phyloP scores from a whole-genome alignment of 1,140 invertebrate genomes.

The Portunus trituberculatus region DNA sequence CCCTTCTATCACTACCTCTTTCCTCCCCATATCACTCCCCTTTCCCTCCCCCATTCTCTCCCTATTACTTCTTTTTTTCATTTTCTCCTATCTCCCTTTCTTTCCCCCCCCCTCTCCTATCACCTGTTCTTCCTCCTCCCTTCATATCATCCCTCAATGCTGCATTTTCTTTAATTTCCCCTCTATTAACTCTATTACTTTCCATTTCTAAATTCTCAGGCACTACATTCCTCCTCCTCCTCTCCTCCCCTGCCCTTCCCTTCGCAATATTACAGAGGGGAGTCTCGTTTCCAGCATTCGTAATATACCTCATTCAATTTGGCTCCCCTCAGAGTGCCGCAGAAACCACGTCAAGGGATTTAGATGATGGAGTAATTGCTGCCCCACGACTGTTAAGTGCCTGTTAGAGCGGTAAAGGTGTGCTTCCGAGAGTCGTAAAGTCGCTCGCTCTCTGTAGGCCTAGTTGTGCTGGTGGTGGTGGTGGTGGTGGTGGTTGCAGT shows the following conservation, averaged over 20 bases:
- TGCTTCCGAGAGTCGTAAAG: constrained; percentile 44
- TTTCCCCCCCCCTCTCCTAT: too few species aligned
- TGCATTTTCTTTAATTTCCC: neutral
- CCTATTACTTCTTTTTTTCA: too few species aligned
- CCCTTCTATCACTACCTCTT: neutral
- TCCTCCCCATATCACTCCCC: neutral
- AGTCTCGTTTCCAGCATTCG: constrained; percentile 65
- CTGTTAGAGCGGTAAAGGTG: constrained; percentile 53
- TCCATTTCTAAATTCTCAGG: too few species aligned
- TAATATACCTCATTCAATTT: constrained; percentile 69
- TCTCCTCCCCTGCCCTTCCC: neutral
- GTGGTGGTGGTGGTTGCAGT: neutral
- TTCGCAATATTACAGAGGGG: constrained; percentile 25
- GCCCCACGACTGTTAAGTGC: constrained; percentile 71
- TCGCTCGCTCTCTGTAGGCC: neutral
- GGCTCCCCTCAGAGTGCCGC: constrained; percentile 28
- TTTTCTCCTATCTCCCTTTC: too few species aligned
- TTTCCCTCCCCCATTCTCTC: too few species aligned
- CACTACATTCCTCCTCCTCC: neutral
- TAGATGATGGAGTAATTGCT: constrained; percentile 67
- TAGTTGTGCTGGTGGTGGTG: constrained; percentile 1
- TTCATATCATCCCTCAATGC: neutral
- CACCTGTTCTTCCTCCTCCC: too few species aligned
- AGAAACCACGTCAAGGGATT: constrained; percentile 54
- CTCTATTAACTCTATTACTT: too few species aligned